phyloP scores from a whole-genome alignment of 1,140 invertebrate species.

The Megalonaias nervosa region DNA sequence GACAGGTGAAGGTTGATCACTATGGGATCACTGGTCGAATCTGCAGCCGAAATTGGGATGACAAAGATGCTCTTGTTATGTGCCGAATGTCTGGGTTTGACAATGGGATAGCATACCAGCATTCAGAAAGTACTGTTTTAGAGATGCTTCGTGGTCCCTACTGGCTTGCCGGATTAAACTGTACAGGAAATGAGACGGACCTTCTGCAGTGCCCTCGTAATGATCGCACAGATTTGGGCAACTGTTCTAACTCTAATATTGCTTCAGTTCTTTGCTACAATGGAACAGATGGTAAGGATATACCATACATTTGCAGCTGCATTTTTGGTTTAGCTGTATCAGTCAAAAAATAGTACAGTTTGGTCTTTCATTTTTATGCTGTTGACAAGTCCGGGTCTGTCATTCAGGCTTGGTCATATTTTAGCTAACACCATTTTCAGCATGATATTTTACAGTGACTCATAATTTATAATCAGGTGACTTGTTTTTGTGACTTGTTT shows the following conservation, averaged over 20 bases:
- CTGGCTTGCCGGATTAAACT: slow-evolving; percentile 47
- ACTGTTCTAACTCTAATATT: slow-evolving; percentile 41
- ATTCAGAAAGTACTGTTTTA: slow-evolving; percentile 32
- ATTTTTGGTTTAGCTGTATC: no score
- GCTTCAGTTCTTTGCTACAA: slow-evolving; percentile 52
- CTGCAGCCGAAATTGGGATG: slow-evolving; percentile 57
- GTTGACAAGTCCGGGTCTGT: no score
- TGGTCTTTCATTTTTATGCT: no score
- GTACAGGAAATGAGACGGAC: slow-evolving; percentile 42
- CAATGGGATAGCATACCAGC: slow-evolving; percentile 54
- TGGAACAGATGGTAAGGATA: slow-evolving; percentile 28
- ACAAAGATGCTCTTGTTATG: slow-evolving; percentile 53
- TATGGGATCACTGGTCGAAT: slow-evolving; percentile 50
- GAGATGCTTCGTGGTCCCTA: slow-evolving; percentile 29
- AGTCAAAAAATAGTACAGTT: no score
- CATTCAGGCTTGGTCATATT: no score
- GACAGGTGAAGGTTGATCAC: slow-evolving; percentile 50
- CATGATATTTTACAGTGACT: no score
- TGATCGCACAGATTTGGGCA: slow-evolving; percentile 32
- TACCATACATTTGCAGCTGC: no score
- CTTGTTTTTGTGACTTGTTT: no score
- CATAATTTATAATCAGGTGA: no score
- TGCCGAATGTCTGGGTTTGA: slow-evolving; percentile 44
- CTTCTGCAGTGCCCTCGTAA: slow-evolving; percentile 44
- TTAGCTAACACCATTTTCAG: no score